phyloP scores from a whole-genome alignment of 1,140 invertebrate species.

The Diorhabda elongata region DNA sequence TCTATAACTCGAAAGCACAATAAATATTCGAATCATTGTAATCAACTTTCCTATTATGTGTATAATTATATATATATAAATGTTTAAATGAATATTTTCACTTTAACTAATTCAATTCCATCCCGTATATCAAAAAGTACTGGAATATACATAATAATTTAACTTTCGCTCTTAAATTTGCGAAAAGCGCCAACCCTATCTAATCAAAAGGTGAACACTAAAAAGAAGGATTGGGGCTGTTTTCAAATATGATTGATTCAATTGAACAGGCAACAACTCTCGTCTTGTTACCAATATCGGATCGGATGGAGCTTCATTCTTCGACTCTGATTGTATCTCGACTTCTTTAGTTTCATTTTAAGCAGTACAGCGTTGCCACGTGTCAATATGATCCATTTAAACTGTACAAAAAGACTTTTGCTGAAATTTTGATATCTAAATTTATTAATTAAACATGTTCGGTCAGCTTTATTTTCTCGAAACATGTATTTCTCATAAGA shows the following conservation, averaged over 20 bases:
- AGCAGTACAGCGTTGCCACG: background rate
- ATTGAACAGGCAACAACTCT: background rate
- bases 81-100: too few relatives aligned
- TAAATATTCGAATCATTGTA: too few relatives aligned
- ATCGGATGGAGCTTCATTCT: background rate
- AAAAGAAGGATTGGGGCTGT: background rate
- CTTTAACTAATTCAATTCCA: too few relatives aligned
- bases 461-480: too few relatives aligned
- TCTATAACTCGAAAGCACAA: too few relatives aligned
- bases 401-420: too few relatives aligned
- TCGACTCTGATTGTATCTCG: background rate
- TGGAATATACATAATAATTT: background rate
- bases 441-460: too few relatives aligned
- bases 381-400: background rate
- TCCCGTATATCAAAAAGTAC: too few relatives aligned
- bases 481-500: too few relatives aligned
- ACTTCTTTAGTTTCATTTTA: background rate
- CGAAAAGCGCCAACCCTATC: background rate
- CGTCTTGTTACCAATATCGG: background rate
- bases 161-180: background rate
- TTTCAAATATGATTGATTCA: background rate
- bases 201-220: conserved; percentile 2
- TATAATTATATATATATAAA: too few relatives aligned
- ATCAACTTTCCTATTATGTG: too few relatives aligned
- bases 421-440: too few relatives aligned